These are phyloP conservation scores for Ptychobarbus kaznakovi DNA, from an alignment of 2,797 vertebrate species.

Conservation along the genomic window DNA sequence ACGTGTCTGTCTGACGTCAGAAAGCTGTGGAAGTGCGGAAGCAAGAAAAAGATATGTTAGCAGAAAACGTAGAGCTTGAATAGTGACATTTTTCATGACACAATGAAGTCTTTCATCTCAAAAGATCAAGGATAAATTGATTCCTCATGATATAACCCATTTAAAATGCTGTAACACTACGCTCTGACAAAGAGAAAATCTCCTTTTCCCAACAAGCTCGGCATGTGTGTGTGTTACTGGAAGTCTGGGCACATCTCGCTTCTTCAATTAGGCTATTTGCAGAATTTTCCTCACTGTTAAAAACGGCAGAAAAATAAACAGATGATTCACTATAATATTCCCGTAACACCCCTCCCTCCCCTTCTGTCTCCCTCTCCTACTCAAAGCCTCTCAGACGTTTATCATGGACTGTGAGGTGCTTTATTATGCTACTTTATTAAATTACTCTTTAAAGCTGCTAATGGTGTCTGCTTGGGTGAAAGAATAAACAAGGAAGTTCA, in stretches of 20 bases:
- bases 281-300: slow-evolving; percentile 75
- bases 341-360: slow-evolving; percentile 29
- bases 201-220: not conserved
- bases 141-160: slow-evolving; percentile 22
- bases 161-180: slow-evolving; percentile 27
- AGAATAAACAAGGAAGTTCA: slow-evolving; percentile 77
- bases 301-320: slow-evolving; percentile 78
- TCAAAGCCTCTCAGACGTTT: slow-evolving; percentile 17
- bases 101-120: slow-evolving; percentile 23
- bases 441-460: slow-evolving; percentile 77
- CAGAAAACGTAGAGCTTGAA: not conserved
- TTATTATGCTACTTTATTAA: slow-evolving; percentile 81
- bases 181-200: slow-evolving; percentile 2
- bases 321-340: slow-evolving; percentile 68
- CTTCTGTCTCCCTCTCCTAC: slow-evolving; percentile 30
- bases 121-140: slow-evolving; percentile 37
- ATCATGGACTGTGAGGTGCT: slow-evolving; percentile 57
- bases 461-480: slow-evolving; percentile 74
- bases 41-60: not conserved
- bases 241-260: slow-evolving; percentile 52
- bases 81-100: not conserved
- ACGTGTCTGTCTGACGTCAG: slow-evolving; percentile 13
- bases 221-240: slow-evolving; percentile 49
- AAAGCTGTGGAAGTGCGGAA: slow-evolving; percentile 17
- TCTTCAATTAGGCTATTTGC: slow-evolving; percentile 69